Conservation (phyloP, 2,113 vertebrate genomes). For the Sterna hirundo region DNA sequence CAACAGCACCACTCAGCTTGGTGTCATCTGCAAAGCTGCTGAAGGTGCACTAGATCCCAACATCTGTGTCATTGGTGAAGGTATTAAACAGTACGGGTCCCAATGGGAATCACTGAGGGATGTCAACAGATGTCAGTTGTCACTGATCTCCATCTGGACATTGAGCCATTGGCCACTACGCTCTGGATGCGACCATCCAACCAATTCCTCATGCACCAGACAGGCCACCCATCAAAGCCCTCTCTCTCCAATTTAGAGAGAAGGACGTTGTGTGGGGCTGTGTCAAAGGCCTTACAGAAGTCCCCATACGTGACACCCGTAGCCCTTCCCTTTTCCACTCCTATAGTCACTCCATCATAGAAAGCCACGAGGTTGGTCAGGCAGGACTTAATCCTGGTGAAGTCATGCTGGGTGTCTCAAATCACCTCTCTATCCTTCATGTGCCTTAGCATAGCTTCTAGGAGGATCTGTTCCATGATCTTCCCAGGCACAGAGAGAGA, state of each 20-base stretch:
- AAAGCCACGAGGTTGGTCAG: neutral
- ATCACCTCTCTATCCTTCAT: neutral
- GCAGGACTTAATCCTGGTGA: neutral
- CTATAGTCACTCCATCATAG: neutral
- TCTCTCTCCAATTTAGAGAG: neutral
- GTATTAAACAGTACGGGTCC: neutral
- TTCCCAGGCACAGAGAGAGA: neutral
- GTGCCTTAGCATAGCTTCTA: too few relatives aligned
- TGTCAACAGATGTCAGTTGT: neutral
- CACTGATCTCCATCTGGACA: neutral
- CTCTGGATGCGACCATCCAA: neutral
- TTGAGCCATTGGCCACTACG: neutral
- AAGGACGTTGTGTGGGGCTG: neutral
- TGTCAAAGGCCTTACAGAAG: neutral
- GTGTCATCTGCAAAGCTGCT: neutral
- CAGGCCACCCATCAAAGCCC: neutral
- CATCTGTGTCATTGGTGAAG: neutral
- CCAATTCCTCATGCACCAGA: neutral
- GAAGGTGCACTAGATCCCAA: neutral
- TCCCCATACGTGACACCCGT: too few relatives aligned
- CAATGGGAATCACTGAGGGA: neutral
- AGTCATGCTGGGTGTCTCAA: neutral
- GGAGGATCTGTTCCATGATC: neutral
- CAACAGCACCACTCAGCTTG: neutral
- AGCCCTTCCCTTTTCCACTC: neutral